Evolutionary conservation across 2,797 vertebrate genomes (phyloP).

Genomic region (Antrozous pallidus): DNA sequence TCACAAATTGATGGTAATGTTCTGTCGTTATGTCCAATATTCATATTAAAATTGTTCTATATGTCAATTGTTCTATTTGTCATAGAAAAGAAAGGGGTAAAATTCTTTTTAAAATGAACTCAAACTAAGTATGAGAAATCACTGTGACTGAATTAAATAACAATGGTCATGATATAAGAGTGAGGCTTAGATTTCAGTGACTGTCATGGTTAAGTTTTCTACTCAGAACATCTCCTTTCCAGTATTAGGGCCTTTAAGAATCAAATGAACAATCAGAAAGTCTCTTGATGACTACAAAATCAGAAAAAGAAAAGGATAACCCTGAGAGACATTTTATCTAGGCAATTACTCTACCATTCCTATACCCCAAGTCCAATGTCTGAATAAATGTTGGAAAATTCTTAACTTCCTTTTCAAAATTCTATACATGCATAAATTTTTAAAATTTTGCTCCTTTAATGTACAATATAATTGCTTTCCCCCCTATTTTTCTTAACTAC

Average conservation of each 20-base stretch:
- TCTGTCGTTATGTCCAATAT: neutral
- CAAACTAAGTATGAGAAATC: neutral
- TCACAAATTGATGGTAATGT: neutral
- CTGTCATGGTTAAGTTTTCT: neutral
- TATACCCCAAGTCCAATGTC: neutral
- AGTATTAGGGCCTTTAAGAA: neutral
- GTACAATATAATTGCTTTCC: neutral
- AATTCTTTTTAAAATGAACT: neutral
- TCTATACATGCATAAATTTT: neutral
- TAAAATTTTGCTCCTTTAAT: neutral
- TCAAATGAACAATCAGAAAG: neutral
- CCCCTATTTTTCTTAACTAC: neutral
- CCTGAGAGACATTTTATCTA: neutral
- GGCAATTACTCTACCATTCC: neutral
- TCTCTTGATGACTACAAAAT: neutral
- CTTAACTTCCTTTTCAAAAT: neutral
- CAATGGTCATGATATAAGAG: neutral
- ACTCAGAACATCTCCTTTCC: neutral
- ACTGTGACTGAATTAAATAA: neutral
- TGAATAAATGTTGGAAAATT: neutral
- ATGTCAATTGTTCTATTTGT: too few species aligned
- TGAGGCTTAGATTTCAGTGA: neutral
- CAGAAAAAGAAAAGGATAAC: neutral
- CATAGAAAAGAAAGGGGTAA: slow-evolving; percentile 11
- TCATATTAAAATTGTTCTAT: too few species aligned